A percentile compares a stretch with the other conserved stretches of the same genome.
phyloP scores from a whole-genome alignment of 1,140 invertebrate species.

The Apis mellifera region Amel_HAv3.1 CM009932.2:8318501-8319000 shows the following conservation, averaged over 20 bases:
- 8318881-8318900: conserved; percentile 35
- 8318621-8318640: background rate
- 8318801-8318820: conserved; percentile 51
- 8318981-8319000: conserved; percentile 8
- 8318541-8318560: too few relatives aligned
- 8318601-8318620: too few relatives aligned
- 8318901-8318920: conserved; percentile 13
- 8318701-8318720: conserved; percentile 33
- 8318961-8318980: background rate
- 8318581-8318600: too few relatives aligned
- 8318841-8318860: conserved; percentile 41
- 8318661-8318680: conserved; percentile 48
- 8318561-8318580: too few relatives aligned
- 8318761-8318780: conserved; percentile 48
- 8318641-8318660: background rate
- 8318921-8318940: conserved; percentile 13
- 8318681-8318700: conserved; percentile 38
- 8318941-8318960: background rate
- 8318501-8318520: too few relatives aligned
- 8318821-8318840: conserved; percentile 41
- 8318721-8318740: conserved; percentile 37
- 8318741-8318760: conserved; percentile 1
- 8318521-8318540: too few relatives aligned
- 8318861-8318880: conserved; percentile 22
- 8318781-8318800: conserved; percentile 42